phyloP scores from a whole-genome alignment of 2,888 invertebrate genomes.

The Troides aeacus region DNA sequence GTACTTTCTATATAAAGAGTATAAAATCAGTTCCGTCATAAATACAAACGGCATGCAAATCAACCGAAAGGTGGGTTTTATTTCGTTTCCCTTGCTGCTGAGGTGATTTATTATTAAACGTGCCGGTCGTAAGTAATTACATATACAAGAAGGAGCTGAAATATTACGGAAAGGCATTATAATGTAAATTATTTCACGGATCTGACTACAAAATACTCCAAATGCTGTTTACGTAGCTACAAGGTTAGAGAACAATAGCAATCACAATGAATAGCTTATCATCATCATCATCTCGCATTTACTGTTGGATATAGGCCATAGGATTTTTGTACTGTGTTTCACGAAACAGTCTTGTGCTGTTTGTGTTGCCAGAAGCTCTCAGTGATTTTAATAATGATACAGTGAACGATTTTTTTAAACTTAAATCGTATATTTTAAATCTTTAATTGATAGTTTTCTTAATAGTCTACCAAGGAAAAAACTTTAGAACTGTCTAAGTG shows the following conservation, averaged over 20 bases:
- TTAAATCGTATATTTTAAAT: too few relatives aligned
- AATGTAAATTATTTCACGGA: conserved; percentile 16
- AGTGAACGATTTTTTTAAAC: too few relatives aligned
- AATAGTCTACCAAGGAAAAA: too few relatives aligned
- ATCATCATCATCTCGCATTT: too few relatives aligned
- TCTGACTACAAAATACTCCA: conserved; percentile 11
- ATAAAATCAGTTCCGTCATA: conserved; percentile 14
- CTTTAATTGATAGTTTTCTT: too few relatives aligned
- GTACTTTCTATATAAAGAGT: not conserved
- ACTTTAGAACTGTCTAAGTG: too few relatives aligned
- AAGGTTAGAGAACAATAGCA: not conserved
- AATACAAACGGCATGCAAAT: conserved; percentile 23
- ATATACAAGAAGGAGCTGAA: conserved; percentile 27
- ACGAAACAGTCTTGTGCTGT: too few relatives aligned
- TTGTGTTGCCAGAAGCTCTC: too few relatives aligned
- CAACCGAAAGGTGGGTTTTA: conserved; percentile 28
- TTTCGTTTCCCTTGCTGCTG: conserved; percentile 22
- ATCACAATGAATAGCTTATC: too few relatives aligned
- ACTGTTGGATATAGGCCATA: too few relatives aligned
- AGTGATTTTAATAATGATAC: too few relatives aligned
- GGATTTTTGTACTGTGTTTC: too few relatives aligned
- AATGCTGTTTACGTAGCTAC: not conserved
- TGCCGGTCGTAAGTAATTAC: conserved; percentile 28
- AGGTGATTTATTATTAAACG: conserved; percentile 28
- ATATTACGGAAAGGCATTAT: conserved; percentile 25